Base-by-base conservation (phyloP, 53 echinoderm and acorn worm genomes). In the Stichopus horrens region DNA sequence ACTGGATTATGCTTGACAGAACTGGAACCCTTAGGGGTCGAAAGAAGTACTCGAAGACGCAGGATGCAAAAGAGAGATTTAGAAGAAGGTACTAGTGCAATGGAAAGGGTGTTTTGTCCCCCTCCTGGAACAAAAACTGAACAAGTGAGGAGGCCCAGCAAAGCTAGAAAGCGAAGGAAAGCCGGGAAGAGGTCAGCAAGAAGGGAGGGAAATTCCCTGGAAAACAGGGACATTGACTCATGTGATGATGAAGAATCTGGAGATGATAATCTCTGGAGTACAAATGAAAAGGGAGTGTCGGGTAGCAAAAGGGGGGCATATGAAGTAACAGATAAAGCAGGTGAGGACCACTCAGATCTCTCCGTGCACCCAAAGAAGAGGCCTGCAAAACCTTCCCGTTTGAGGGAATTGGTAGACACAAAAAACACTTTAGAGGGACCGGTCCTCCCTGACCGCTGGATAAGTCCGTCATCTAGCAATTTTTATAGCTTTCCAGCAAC, bases 301-400 rank as follows among this genome's bases (percentile, higher is more conserved):
- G 85, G 66, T 4, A 65, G 60, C 66, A 68, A n/a, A 23, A 52
- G 54, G 10, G 85, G 85, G 60, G 23, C 85, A 20, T 65, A 37
- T 52, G 37, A 59, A 11, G 65, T 63, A 65, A 65, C 37, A 85
- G 52, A 51, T 7, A 76, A 54, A 76, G 37, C 54, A 13, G 6
- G 37, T 23, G 52, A 11, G 13, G 65, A 63, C 10, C 58, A 20
- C 13, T 58, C 65, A 76, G 92, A 86, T 53, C 89, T 55, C 6
- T 1, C 85, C 7, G 16, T 22, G 67, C 85, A 65, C 52, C 67
- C 67, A 9, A 85, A 59, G 37, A 68, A 74, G 16, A 23, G 87
- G 57, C 87, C 87, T 53, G 73, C 51, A 74, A 87, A 87, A 73
- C 87, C 87, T 9, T 16, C 87, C 22, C 56, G 87, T 19, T 58